A percentile compares a stretch with the other conserved stretches of the same genome.
phyloP scores from a whole-genome alignment of 2,113 vertebrate genomes.

The Chelonoidis abingdonii region DNA sequence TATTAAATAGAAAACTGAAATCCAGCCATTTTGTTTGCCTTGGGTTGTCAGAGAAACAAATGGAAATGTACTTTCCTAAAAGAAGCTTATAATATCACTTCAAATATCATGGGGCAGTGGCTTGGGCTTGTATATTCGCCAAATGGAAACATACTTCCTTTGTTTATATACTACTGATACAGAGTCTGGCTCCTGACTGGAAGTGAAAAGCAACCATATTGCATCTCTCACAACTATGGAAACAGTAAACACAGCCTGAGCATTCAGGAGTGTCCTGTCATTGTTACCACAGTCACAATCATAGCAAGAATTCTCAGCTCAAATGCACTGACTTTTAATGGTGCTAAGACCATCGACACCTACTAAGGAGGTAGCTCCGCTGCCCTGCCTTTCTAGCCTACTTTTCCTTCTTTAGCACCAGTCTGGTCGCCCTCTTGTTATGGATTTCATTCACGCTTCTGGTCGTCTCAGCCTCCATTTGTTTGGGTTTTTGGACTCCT shows the following conservation, averaged over 20 bases:
- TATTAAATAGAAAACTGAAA: neutral
- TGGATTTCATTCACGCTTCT: neutral
- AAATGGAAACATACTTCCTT: neutral
- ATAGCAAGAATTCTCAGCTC: neutral
- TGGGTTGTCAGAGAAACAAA: slow-evolving; percentile 51
- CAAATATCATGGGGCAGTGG: slow-evolving; percentile 8
- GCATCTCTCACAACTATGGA: neutral
- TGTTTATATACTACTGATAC: neutral
- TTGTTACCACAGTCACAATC: neutral
- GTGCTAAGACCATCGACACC: neutral
- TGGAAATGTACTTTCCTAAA: neutral
- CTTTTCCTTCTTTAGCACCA: neutral
- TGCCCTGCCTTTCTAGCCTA: neutral
- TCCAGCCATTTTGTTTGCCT: slow-evolving; percentile 20
- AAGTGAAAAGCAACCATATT: neutral
- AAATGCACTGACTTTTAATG: neutral
- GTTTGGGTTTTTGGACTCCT: neutral
- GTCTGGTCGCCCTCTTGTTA: neutral
- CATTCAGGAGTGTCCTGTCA: neutral
- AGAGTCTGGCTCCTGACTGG: neutral
- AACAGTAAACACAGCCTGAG: neutral
- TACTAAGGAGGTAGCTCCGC: neutral
- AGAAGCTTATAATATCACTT: slow-evolving; percentile 23
- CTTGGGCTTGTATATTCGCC: slow-evolving; percentile 11
- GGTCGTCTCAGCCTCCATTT: neutral